These are phyloP conservation scores for Ispidina lecontei DNA, from an alignment of 2,797 vertebrate species.

Conservation along the genomic window DNA sequence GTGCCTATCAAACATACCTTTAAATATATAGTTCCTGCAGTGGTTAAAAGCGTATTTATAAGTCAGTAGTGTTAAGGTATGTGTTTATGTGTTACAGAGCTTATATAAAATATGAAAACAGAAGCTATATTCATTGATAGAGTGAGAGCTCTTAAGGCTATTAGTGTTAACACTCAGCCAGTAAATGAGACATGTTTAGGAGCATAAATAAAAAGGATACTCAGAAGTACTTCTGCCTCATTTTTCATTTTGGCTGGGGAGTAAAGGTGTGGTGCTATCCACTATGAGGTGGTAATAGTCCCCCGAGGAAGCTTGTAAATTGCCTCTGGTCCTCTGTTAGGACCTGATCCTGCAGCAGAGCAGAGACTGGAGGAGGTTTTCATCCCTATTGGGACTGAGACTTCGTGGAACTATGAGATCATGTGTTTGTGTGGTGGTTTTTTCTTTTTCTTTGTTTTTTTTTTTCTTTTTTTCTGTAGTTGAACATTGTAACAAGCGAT, in stretches of 20 bases:
- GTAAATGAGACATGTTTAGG: conserved; percentile 50
- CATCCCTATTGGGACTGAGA: neutral
- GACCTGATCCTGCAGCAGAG: neutral
- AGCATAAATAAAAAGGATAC: conserved; percentile 27
- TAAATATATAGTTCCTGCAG: conserved; percentile 31
- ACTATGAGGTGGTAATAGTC: neutral
- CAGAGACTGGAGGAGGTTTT: neutral
- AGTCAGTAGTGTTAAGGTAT: conserved; percentile 47
- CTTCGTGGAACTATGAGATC: neutral
- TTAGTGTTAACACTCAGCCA: conserved; percentile 58
- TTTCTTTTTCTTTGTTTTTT: neutral
- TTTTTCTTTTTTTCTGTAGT: neutral
- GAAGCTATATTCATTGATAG: conserved; percentile 65
- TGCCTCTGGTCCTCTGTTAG: neutral
- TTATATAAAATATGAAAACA: conserved; percentile 59
- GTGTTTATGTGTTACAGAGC: conserved; percentile 62
- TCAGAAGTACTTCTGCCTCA: conserved; percentile 35
- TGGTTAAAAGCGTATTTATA: conserved; percentile 17
- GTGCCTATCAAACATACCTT: conserved; percentile 8
- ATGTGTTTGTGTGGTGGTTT: neutral
- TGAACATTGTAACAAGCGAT: neutral
- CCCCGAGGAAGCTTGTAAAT: neutral
- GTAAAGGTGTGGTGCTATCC: neutral
- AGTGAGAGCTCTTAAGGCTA: conserved; percentile 47
- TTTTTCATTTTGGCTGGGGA: conserved; percentile 19